A percentile compares a stretch with the other conserved stretches of the same genome.
These are phyloP conservation scores for Spermophilus dauricus DNA, from an alignment of 2,113 vertebrate genomes.

Conservation along the genomic window DNA sequence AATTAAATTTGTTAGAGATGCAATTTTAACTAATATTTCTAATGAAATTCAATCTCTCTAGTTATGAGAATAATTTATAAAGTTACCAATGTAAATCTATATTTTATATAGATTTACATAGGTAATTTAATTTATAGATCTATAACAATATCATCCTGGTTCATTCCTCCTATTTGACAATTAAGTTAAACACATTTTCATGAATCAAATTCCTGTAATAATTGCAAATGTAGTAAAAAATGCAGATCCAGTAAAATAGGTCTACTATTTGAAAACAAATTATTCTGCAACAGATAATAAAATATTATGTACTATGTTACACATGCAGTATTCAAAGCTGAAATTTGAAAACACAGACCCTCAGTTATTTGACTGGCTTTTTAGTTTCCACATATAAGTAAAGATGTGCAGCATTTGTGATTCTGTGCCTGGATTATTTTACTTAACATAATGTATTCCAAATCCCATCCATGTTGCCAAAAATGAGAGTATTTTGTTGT, in stretches of 20 bases:
- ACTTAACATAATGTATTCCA: background rate
- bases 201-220: background rate
- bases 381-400: background rate
- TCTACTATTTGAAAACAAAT: conserved; percentile 4
- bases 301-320: background rate
- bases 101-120: too few species aligned
- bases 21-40: conserved; percentile 46
- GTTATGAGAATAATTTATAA: conserved; percentile 8
- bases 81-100: background rate
- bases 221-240: conserved; percentile 13
- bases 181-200: conserved; percentile 38
- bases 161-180: background rate
- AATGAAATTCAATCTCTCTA: conserved; percentile 22
- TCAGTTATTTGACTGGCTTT: too few species aligned
- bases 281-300: conserved; percentile 16
- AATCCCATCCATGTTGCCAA: background rate
- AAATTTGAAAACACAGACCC: background rate
- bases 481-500: background rate
- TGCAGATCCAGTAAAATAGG: background rate
- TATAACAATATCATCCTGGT: background rate
- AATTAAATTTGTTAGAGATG: conserved; percentile 44
- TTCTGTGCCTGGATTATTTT: background rate
- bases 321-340: background rate
- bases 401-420: background rate
- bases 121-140: too few species aligned